These are phyloP conservation scores for Margarornis squamiger DNA, from an alignment of 2,797 vertebrate species.

Conservation along the genomic window DNA sequence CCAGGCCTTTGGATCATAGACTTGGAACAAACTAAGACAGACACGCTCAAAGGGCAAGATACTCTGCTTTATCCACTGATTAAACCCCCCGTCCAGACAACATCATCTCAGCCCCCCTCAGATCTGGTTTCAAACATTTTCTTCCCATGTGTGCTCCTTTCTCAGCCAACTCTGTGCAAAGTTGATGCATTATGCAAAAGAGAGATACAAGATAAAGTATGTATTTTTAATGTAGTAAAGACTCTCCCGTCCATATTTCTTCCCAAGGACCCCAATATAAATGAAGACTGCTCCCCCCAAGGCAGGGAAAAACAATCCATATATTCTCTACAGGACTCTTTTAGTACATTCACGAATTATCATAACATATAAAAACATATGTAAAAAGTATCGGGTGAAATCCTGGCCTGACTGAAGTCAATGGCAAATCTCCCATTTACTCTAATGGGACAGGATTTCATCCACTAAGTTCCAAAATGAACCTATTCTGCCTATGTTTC, in stretches of 20 bases:
- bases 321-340: background rate
- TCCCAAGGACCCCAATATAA: background rate
- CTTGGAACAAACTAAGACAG: background rate
- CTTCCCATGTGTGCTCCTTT: background rate
- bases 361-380: conserved; percentile 6
- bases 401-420: background rate
- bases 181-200: background rate
- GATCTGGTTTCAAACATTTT: conserved; percentile 8
- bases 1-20: background rate
- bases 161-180: background rate
- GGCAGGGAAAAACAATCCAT: background rate
- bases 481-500: background rate
- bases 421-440: conserved; percentile 42
- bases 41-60: background rate
- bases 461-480: conserved; percentile 20
- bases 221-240: background rate
- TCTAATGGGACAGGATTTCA: conserved; percentile 5
- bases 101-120: background rate
- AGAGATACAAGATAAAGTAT: background rate
- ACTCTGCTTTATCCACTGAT: background rate
- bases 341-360: conserved; percentile 10
- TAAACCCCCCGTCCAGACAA: background rate
- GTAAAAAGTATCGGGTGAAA: conserved; percentile 16
- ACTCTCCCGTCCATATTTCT: background rate
- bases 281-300: background rate